Conservation (phyloP, 2,797 vertebrate species). For the Siniperca obscura region DNA sequence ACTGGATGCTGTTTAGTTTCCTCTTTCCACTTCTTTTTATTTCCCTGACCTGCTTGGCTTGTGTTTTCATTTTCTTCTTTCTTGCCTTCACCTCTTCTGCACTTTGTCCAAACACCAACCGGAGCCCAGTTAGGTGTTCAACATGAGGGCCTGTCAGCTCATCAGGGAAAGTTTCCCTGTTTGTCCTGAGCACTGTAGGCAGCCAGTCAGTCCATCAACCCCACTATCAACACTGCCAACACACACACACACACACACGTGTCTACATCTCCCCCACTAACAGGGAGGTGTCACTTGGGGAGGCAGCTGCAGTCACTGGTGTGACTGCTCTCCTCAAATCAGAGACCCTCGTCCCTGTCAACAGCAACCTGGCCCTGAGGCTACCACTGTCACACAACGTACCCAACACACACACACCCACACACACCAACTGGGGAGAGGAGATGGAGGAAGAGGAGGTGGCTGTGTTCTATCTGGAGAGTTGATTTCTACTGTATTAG, state of each 20-base stretch:
- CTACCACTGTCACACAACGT: conserved; percentile 96
- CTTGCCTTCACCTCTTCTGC: conserved; percentile 61
- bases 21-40: conserved; percentile 46
- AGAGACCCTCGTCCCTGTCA: conserved; percentile 97
- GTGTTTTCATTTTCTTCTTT: conserved; percentile 52
- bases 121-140: conserved; percentile 88
- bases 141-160: conserved; percentile 95
- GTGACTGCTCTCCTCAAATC: conserved; percentile 98
- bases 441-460: conserved; percentile 63
- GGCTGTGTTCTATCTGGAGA: conserved; percentile 65
- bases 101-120: conserved; percentile 83
- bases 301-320: conserved; percentile 94
- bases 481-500: conserved; percentile 67
- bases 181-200: conserved; percentile 95
- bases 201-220: conserved; percentile 84
- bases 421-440: conserved; percentile 71
- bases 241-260: conserved; percentile 43
- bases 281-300: conserved; percentile 93
- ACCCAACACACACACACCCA: conserved; percentile 56
- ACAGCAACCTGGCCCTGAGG: conserved; percentile 96
- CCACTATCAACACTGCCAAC: conserved; percentile 62
- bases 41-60: conserved; percentile 54
- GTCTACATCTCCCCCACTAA: conserved; percentile 79
- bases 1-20: conserved; percentile 51
- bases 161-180: conserved; percentile 95